Base-by-base conservation (phyloP, 2,888 invertebrate species). In the Mayetiola destructor region DNA sequence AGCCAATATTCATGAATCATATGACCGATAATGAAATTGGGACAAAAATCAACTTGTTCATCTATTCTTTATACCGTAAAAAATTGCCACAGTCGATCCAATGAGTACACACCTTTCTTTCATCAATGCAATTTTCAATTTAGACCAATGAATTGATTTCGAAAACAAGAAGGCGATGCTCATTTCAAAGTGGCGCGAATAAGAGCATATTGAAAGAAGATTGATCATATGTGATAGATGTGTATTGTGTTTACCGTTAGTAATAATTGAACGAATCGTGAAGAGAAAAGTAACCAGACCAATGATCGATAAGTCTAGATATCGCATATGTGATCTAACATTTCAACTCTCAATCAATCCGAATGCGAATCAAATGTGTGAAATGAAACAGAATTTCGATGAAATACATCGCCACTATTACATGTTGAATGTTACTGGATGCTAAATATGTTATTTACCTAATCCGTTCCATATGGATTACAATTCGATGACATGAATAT, bases 401-500 rank as follows among this genome's bases (percentile, higher is more conserved):
- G n/a, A n/a, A n/a, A 40, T 40, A 23, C 40, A 40, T n/a, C 21
- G 21, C 10, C 8, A 3, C 21, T 8, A n/a, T n/a, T 48, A 27
- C 27, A 3, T 42, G 23, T 42, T 42, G 42, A 10, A 23, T 42
- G 23, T 23, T 16, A 18, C 18, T 10, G 16, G 42, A 12, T 42
- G 12, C 37, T 12, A n/a, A n/a, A n/a, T n/a, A n/a, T n/a, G 21
- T 27, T n/a, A 48, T 37, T 6, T 6, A 12, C 4, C 37, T 4
- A 37, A 9, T 27, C 27, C 27, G 48, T 48, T 48, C 48, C 48
- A 16, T 48, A n/a, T 48, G n/a, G 27, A 48, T 27, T n/a, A 16
- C n/a, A 48, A 27, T 14, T 16, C 27, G 48, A 48, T 48, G 48
- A 48, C 48, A 48, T 48, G 27, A 48, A 48, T 48, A 48, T 48